Conservation (phyloP, 2,797 vertebrate species). For the Molothrus aeneus region DNA sequence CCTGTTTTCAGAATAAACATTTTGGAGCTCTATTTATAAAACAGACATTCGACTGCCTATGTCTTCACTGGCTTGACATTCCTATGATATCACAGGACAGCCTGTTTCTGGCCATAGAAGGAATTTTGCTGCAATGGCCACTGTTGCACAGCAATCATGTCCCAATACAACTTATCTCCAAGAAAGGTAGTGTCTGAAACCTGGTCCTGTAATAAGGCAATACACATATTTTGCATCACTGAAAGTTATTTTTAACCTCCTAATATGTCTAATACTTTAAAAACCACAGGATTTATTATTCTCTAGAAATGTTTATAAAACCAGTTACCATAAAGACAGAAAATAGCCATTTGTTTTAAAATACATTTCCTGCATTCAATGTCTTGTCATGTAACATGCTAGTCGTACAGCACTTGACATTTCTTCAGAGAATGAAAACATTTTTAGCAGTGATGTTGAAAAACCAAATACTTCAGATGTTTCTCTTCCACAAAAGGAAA, state of each 20-base stretch:
- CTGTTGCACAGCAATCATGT: background rate
- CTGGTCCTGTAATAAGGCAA: background rate
- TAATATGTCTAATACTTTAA: background rate
- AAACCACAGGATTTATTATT: background rate
- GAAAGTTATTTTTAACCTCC: slow-evolving; percentile 18
- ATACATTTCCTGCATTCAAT: slow-evolving; percentile 13
- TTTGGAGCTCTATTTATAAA: slow-evolving; percentile 6
- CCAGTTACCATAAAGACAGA: background rate
- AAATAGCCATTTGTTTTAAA: slow-evolving; percentile 11
- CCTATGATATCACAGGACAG: background rate
- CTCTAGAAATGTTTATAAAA: background rate
- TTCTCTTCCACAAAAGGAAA: background rate
- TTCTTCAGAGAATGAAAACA: background rate
- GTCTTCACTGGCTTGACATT: slow-evolving; percentile 9
- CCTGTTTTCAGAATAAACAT: slow-evolving; percentile 54
- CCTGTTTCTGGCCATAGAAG: slow-evolving; percentile 41
- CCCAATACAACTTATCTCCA: background rate
- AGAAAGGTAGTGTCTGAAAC: slow-evolving; percentile 6
- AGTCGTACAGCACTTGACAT: background rate
- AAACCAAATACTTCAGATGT: background rate
- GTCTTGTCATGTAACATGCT: background rate
- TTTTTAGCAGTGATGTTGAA: background rate
- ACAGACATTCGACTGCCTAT: background rate
- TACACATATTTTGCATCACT: background rate
- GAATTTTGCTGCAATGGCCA: background rate